Percentiles rank a stretch among this genome's conserved stretches.
Evolutionary conservation across 2,113 vertebrate species (phyloP).

Genomic region (Hystrix cristata): DNA sequence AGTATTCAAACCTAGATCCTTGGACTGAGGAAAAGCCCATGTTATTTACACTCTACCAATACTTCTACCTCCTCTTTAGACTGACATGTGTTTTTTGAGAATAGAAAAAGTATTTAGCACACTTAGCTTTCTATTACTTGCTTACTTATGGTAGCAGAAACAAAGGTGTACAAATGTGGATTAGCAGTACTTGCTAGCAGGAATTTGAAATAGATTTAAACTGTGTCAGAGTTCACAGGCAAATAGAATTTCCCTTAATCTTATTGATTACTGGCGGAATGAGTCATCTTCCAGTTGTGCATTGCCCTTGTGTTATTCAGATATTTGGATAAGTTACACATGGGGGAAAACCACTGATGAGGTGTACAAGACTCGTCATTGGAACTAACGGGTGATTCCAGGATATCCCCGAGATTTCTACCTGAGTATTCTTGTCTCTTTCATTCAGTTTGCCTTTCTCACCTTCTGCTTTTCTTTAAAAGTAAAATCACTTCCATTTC

Average conservation of each 20-base stretch:
- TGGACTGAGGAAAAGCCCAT: neutral
- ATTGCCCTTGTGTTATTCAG: slow-evolving; percentile 59
- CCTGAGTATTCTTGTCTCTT: slow-evolving; percentile 2
- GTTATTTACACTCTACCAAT: neutral
- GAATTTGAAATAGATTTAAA: slow-evolving; percentile 66
- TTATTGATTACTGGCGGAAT: slow-evolving; percentile 57
- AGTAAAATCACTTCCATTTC: slow-evolving; percentile 49
- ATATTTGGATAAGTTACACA: slow-evolving; percentile 63
- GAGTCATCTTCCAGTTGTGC: slow-evolving; percentile 77
- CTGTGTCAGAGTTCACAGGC: slow-evolving; percentile 68
- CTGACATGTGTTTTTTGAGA: neutral
- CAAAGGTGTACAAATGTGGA: slow-evolving; percentile 27
- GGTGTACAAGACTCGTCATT: slow-evolving; percentile 33
- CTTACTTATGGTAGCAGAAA: slow-evolving; percentile 49
- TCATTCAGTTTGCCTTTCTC: slow-evolving; percentile 6
- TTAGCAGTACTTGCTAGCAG: slow-evolving; percentile 17
- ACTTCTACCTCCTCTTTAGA: slow-evolving; percentile 8
- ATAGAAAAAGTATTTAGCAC: slow-evolving; percentile 8
- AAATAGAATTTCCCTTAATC: slow-evolving; percentile 76
- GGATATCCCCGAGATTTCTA: slow-evolving; percentile 73
- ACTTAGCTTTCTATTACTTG: slow-evolving; percentile 57
- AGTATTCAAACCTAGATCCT: slow-evolving; percentile 33
- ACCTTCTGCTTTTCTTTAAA: slow-evolving; percentile 45
- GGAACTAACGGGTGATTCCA: slow-evolving; percentile 29
- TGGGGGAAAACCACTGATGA: slow-evolving; percentile 66